Conservation (phyloP, 2,888 invertebrate species). For the Adelognathus sp. region DNA sequence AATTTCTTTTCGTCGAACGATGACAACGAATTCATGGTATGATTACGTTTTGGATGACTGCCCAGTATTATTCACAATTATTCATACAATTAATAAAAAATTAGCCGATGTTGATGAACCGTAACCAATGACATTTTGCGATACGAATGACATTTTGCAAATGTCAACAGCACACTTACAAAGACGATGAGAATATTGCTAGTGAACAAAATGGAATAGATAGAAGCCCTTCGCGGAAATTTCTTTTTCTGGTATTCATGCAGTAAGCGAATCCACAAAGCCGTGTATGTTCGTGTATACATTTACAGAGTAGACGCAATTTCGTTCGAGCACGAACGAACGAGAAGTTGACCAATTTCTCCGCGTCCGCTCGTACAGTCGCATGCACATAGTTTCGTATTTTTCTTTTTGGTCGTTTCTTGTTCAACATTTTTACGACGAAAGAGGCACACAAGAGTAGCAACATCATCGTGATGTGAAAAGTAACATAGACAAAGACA, state of each 20-base stretch:
- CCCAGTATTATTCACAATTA: conserved; percentile 49
- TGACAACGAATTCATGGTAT: conserved; percentile 18
- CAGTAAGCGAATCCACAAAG: conserved; percentile 43
- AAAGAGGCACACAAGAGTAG: not conserved
- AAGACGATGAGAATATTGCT: conserved; percentile 38
- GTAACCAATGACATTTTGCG: conserved; percentile 25
- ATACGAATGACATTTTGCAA: conserved; percentile 45
- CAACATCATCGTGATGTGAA: conserved; percentile 15
- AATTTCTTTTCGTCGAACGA: not conserved
- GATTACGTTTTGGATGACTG: conserved; percentile 35
- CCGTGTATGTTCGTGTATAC: conserved; percentile 28
- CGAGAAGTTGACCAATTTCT: not conserved
- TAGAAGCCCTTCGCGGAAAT: conserved; percentile 57
- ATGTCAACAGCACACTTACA: conserved; percentile 28
- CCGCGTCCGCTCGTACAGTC: conserved; percentile 4
- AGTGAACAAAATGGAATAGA: too few relatives aligned
- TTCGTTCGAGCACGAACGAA: conserved; percentile 13
- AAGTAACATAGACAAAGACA: conserved; percentile 12
- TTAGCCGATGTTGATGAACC: conserved; percentile 31
- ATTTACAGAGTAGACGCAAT: not conserved
- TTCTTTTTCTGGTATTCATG: conserved; percentile 51
- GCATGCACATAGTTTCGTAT: conserved; percentile 26
- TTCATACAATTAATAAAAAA: conserved; percentile 23
- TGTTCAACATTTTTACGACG: not conserved
- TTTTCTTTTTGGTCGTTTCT: not conserved